Evolutionary conservation across 1,140 invertebrate genomes (phyloP).

Genomic region (Drosophila gunungcola): DNA sequence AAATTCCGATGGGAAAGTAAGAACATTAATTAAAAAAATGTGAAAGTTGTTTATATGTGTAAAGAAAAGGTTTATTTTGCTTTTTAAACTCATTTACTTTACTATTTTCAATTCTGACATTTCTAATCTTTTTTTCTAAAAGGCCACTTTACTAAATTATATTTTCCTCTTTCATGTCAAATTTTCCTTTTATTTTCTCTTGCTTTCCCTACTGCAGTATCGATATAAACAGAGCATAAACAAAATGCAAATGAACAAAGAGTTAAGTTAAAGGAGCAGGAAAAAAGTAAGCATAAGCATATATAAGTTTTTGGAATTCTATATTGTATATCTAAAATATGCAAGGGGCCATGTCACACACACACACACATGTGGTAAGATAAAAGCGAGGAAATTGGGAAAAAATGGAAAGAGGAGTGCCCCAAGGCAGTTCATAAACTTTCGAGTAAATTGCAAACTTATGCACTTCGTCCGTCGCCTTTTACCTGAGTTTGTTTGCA

Average conservation of each 20-base stretch:
- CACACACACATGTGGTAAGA: neutral
- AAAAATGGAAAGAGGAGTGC: neutral
- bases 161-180: neutral
- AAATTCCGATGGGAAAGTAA: too few species aligned
- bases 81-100: too few species aligned
- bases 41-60: too few species aligned
- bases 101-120: too few species aligned
- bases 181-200: neutral
- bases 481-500: conserved; percentile 50
- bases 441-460: conserved; percentile 63
- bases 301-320: conserved; percentile 18
- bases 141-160: too few species aligned
- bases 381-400: neutral
- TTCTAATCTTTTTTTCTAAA: too few species aligned
- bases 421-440: conserved; percentile 54
- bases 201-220: neutral
- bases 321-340: conserved; percentile 44
- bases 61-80: too few species aligned
- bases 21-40: too few species aligned
- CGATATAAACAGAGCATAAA: conserved; percentile 8
- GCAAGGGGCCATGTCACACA: conserved; percentile 1
- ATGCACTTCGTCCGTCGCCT: conserved; percentile 32
- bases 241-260: conserved; percentile 26
- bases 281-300: conserved; percentile 17
- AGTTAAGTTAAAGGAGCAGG: neutral